phyloP scores from a whole-genome alignment of 2,797 vertebrate species.

The Champsocephalus gunnari region DNA sequence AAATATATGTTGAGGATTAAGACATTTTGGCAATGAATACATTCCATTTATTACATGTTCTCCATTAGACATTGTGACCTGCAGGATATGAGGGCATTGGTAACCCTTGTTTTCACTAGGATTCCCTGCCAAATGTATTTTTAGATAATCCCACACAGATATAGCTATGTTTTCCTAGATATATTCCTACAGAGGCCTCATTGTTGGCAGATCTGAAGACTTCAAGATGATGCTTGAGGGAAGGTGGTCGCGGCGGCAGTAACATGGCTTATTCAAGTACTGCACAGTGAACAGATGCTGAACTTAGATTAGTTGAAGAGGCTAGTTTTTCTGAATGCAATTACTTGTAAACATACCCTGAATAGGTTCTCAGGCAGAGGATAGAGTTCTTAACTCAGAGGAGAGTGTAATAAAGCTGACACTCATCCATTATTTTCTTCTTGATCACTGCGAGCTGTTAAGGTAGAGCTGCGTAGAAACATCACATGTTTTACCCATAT shows the following conservation, averaged over 20 bases:
- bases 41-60: not conserved
- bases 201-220: constrained; percentile 51
- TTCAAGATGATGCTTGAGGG: constrained; percentile 32
- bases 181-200: constrained; percentile 35
- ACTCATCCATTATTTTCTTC: constrained; percentile 23
- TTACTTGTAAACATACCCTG: constrained; percentile 52
- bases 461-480: constrained; percentile 8
- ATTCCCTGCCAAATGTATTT: constrained; percentile 54
- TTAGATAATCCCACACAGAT: constrained; percentile 43
- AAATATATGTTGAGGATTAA: constrained; percentile 2
- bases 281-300: constrained; percentile 59
- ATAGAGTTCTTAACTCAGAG: constrained; percentile 37
- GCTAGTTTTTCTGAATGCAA: constrained; percentile 54
- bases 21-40: not conserved
- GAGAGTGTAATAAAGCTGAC: constrained; percentile 28
- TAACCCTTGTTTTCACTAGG: constrained; percentile 21
- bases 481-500: not conserved
- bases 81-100: constrained; percentile 5
- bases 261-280: constrained; percentile 38
- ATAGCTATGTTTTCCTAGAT: constrained; percentile 38
- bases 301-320: constrained; percentile 54
- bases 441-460: constrained; percentile 8
- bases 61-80: constrained; percentile 24
- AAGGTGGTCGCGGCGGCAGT: constrained; percentile 13
- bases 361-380: constrained; percentile 57